A percentile compares a stretch with the other conserved stretches of the same genome.
These are phyloP conservation scores for Leptarthrus brevirostris DNA, from an alignment of 2,888 invertebrate genomes.

Conservation along the genomic window DNA sequence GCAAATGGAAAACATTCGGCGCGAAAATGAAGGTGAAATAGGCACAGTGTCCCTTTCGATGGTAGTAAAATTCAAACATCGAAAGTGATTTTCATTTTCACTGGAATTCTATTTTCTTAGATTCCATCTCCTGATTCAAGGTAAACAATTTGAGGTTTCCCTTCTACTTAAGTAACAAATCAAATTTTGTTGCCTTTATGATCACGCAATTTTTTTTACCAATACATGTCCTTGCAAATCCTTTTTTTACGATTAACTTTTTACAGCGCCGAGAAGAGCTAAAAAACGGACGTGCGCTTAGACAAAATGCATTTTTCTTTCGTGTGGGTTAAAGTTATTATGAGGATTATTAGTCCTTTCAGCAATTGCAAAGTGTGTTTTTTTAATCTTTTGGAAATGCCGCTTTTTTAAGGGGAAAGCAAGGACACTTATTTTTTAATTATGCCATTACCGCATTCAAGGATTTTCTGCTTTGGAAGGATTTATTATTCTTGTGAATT, in stretches of 20 bases:
- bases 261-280: background rate
- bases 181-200: background rate
- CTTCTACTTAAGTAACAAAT: background rate
- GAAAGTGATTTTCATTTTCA: constrained; percentile 42
- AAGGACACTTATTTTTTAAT: too few species aligned
- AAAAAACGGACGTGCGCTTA: background rate
- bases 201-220: constrained; percentile 24
- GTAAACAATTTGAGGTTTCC: constrained; percentile 18
- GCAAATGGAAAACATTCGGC: constrained; percentile 26
- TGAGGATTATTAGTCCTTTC: too few species aligned
- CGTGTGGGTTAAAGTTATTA: too few species aligned
- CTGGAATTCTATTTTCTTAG: background rate
- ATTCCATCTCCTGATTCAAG: background rate
- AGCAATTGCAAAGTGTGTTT: too few species aligned
- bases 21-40: background rate
- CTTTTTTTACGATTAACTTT: background rate
- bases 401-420: too few species aligned
- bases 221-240: constrained; percentile 15
- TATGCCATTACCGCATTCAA: too few species aligned
- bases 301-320: background rate
- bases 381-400: too few species aligned
- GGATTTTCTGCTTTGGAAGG: too few species aligned
- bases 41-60: constrained; percentile 15
- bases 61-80: background rate
- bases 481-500: too few species aligned